Evolutionary conservation across 1,140 invertebrate species (phyloP), one percentile per base, ranked within the genome.

Genomic region (Heliconius nattereri): DNA sequence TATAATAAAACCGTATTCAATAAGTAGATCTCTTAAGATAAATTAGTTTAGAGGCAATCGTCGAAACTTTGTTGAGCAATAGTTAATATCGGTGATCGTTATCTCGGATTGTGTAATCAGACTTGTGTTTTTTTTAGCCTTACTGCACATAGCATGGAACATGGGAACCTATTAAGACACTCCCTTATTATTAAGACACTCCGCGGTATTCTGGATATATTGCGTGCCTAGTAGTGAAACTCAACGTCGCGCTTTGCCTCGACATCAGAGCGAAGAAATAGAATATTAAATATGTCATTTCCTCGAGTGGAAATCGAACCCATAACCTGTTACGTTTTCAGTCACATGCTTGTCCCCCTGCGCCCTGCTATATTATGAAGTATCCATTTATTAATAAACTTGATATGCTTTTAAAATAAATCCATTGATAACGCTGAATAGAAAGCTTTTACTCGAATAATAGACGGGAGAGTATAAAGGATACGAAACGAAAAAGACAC

Each of bases 331-430:
- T 11, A 13, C 40, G 11, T 40, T 40, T 40, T 40, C 40, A 13
- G 11, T 13, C 40, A 1, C 40, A 13, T 13, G 11, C 40, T 40
- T 40, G 40, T 40, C 11, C 5, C 7, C 40, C 40, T 40, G 40
- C 40, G 11, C 7, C 40, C 9, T 40, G 37, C 40, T 45, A 45
- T 45, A 45, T 45, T 45, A 45, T 45, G 8, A 66, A 66, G 5
- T 26, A 66, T 26, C 11, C 11, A 16, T 26, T 3, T 66, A 66
- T 66, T 66, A 66, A 66, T 66, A 66, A 66, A 66, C 1, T 0
- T 29, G 60, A 66, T 66, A 66, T 9, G 60, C 60, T 66, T 66
- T 66, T 66, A 66, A 66, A 73, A 73, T 73, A 73, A 73, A 73
- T 73, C 37, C 32, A 45, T 45, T 73, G 37, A 73, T 20, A 73